A percentile compares a stretch with the other conserved stretches of the same genome.
phyloP scores from a whole-genome alignment of 2,113 vertebrate species.

The Candoia aspera region DNA sequence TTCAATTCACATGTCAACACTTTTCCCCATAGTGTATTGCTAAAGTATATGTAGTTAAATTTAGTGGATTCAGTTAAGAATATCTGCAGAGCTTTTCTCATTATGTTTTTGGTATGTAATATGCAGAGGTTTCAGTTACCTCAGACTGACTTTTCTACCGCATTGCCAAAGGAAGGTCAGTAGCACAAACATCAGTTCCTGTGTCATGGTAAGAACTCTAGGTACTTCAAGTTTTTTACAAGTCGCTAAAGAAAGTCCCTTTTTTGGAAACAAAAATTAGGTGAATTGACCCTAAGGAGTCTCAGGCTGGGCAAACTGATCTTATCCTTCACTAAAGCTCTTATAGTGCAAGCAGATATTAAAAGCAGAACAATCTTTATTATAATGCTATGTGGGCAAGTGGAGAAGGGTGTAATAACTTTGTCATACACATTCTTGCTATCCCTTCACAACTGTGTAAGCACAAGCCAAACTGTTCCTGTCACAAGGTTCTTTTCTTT shows the following conservation, averaged over 20 bases:
- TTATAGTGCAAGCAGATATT: neutral
- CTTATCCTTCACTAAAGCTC: neutral
- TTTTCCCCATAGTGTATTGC: neutral
- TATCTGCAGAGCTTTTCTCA: neutral
- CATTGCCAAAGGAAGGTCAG: neutral
- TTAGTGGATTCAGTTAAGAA: neutral
- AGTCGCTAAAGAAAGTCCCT: too few species aligned
- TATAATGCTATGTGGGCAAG: neutral
- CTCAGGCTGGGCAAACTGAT: neutral
- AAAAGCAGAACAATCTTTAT: neutral
- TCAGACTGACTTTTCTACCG: neutral
- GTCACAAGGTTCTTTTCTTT: neutral
- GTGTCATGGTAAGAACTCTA: neutral
- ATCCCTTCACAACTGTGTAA: neutral
- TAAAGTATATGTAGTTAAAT: neutral
- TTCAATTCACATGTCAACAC: neutral
- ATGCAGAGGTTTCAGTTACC: neutral
- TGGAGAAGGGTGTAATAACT: neutral
- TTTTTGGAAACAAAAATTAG: neutral
- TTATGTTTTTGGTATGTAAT: neutral
- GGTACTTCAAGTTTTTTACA: neutral
- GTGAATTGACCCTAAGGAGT: neutral
- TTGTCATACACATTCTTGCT: neutral
- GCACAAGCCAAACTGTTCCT: neutral
- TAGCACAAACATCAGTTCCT: neutral